Evolutionary conservation across 2,113 vertebrate species (phyloP), one percentile per base, ranked within the genome.

Genomic region (Hyla sarda): DNA sequence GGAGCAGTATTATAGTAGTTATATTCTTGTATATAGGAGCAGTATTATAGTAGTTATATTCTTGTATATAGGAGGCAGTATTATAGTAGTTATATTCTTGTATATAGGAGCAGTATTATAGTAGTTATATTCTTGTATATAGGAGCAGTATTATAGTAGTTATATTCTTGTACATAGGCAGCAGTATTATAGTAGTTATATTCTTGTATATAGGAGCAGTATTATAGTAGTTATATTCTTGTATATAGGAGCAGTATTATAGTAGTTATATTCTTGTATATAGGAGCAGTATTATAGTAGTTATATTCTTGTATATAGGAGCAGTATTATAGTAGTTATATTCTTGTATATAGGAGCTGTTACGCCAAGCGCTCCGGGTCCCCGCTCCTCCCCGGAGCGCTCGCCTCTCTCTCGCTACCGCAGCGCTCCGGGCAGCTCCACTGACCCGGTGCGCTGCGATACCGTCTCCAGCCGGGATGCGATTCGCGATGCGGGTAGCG

Each of bases 141-240:
- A 58, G 54, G 23, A 5, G 60, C 60, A 65, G 28, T 30, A 65
- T 65, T 60, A 65, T 65, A 65, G 60, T 65, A 65, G 60, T 30
- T 65, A 65, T 65, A 65, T 65, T 65, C 60, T 16, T 65, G 60
- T 65, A 65, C 13, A 65, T 65, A 65, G 60, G 2, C n/a, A 3
- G 60, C 60, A 65, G 60, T 65, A 65, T 65, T 65, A 65, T 65
- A 65, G 60, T 65, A 65, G 60, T 65, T 65, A 65, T 65, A 65
- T 65, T 65, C 60, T 65, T 65, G 60, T 65, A 65, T 9, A 65
- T 65, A 65, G 60, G 60, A 54, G 50, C 41, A 41, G 41, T 41
- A 41, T 41, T 41, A 41, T 41, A 41, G 41, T 41, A 41, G 41
- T 41, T 41, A 41, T 41, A 41, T 41, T n/a, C n/a, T n/a, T 41